Conservation (phyloP, 2,888 invertebrate genomes). For the Coleophora deauratella region DNA sequence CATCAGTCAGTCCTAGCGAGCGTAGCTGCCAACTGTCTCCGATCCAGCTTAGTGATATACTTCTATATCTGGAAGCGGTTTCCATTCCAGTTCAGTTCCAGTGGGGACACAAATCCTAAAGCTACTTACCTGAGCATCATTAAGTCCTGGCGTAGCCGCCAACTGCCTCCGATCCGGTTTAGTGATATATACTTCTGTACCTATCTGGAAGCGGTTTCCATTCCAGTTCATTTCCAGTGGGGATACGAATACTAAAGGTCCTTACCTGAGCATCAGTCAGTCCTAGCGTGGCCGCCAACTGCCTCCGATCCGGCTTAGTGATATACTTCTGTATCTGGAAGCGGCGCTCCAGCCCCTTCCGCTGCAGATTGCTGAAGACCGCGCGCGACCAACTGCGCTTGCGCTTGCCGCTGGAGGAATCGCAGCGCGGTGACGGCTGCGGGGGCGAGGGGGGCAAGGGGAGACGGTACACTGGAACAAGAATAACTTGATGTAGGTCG, state of each 20-base stretch:
- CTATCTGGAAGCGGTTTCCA: conserved; percentile 91
- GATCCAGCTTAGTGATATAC: conserved; percentile 96
- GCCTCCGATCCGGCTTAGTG: conserved; percentile 94
- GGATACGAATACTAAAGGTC: too few relatives aligned
- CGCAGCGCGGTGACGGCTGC: conserved; percentile 50
- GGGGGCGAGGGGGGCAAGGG: conserved; percentile 55
- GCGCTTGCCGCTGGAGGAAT: conserved; percentile 76
- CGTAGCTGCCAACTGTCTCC: conserved; percentile 92
- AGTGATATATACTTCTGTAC: conserved; percentile 91
- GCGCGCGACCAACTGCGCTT: conserved; percentile 97
- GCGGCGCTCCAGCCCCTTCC: conserved; percentile 94
- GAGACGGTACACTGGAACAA: conserved; percentile 49
- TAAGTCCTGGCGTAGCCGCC: conserved; percentile 92
- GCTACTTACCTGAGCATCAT: too few relatives aligned
- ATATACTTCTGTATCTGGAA: conserved; percentile 97
- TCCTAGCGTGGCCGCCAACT: conserved; percentile 92
- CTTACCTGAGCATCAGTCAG: conserved; percentile 93
- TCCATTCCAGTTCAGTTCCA: conserved; percentile 94
- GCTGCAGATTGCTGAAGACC: conserved; percentile 93
- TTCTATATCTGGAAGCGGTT: conserved; percentile 94
- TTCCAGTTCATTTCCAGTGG: too few relatives aligned
- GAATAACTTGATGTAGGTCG: conserved; percentile 3
- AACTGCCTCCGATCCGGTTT: conserved; percentile 94
- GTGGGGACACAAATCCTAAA: too few relatives aligned
- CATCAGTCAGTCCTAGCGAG: conserved; percentile 94